These are phyloP conservation scores for Linyphia triangularis DNA, from an alignment of 2,888 invertebrate genomes.

Conservation along the genomic window DNA sequence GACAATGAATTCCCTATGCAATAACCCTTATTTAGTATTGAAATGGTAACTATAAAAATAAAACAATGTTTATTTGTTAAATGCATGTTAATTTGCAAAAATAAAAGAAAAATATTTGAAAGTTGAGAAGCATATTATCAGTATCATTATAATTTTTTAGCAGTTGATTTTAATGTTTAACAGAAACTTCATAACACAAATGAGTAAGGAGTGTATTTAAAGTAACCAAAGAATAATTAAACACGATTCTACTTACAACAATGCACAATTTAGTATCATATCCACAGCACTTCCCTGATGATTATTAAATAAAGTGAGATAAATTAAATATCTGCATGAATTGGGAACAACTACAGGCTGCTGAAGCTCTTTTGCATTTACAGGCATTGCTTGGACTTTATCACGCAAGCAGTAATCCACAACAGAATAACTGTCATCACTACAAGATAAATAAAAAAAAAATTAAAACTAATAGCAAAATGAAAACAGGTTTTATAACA, in stretches of 20 bases:
- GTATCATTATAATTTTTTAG: no score
- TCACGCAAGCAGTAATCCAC: slow-evolving; percentile 89
- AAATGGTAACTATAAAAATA: no score
- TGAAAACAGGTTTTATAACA: background rate
- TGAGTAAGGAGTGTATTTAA: no score
- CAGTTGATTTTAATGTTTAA: no score
- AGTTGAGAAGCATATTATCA: no score
- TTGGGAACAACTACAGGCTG: slow-evolving; percentile 83
- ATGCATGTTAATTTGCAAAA: background rate
- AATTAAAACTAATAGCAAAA: background rate
- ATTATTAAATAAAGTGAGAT: slow-evolving; percentile 92
- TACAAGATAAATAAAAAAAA: slow-evolving; percentile 79
- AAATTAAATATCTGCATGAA: slow-evolving; percentile 86
- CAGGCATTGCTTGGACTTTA: slow-evolving; percentile 86
- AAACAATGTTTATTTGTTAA: no score
- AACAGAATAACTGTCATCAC: slow-evolving; percentile 87
- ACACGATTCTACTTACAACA: slow-evolving; percentile 70
- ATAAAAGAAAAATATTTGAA: background rate
- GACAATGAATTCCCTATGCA: no score
- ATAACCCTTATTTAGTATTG: no score
- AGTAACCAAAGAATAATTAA: background rate
- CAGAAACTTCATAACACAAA: no score
- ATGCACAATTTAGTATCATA: slow-evolving; percentile 82
- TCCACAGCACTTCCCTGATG: slow-evolving; percentile 90
- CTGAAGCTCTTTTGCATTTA: slow-evolving; percentile 81